Percentiles rank a stretch among this genome's conserved stretches.
phyloP scores from a whole-genome alignment of 2,113 vertebrate species.

The Aramus guarauna region DNA sequence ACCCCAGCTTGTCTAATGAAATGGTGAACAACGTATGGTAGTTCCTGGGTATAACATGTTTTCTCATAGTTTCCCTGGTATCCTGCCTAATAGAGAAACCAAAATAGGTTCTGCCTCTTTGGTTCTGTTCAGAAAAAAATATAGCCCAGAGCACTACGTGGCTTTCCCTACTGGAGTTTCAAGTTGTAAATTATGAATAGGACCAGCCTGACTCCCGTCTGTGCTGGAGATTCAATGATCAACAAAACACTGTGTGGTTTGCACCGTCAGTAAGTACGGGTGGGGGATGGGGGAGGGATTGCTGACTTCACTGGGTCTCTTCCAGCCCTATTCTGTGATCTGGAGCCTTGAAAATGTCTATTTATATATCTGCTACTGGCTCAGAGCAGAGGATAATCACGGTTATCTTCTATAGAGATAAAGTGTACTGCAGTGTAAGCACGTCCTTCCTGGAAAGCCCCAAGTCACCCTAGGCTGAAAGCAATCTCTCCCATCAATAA shows the following conservation, averaged over 20 bases:
- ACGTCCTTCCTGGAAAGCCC: not conserved
- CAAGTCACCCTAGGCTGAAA: not conserved
- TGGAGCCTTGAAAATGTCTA: not conserved
- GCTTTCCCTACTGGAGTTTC: not conserved
- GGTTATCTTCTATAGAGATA: not conserved
- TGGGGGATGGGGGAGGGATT: not conserved
- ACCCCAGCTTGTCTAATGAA: not conserved
- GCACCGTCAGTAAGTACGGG: not conserved
- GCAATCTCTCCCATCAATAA: not conserved
- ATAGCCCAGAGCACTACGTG: not conserved
- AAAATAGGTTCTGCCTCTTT: conserved; percentile 1
- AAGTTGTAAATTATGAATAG: conserved; percentile 48
- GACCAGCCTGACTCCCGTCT: not conserved
- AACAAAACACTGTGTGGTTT: not conserved
- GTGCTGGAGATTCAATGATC: conserved; percentile 15
- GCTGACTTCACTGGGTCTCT: not conserved
- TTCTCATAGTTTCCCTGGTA: not conserved
- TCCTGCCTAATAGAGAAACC: not conserved
- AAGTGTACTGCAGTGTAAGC: not conserved
- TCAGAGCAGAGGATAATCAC: not conserved
- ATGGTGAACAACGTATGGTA: not conserved
- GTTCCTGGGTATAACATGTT: not conserved
- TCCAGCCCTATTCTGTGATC: not conserved
- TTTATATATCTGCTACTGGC: not conserved
- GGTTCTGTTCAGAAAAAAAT: conserved; percentile 10